Evolutionary conservation across 2,113 vertebrate species (phyloP), one percentile per base, ranked within the genome.

Genomic region (Phaetusa simplex): DNA sequence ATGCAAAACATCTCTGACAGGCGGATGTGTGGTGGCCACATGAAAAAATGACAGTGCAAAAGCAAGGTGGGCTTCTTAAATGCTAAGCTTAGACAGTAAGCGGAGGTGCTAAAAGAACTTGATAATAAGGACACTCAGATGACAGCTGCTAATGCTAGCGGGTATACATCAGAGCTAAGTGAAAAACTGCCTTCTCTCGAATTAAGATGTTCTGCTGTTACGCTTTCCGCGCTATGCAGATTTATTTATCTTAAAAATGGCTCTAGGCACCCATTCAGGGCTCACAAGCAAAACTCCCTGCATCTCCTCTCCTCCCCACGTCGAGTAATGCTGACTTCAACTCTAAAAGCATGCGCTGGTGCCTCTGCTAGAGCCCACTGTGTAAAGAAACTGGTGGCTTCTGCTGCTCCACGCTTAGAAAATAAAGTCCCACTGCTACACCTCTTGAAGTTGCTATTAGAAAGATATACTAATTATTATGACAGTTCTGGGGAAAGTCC

Each of bases 61-160:
- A 52, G 66, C 74, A 88, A 95, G 91, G 84, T 82, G 86, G 82
- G 69, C 55, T 97, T 96, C 89, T 80, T 42, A 87, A 88, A 93
- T 74, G 84, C 67, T 86, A 89, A 71, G 62, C 89, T 90, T 77
- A 55, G 47, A 70, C 67, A 93, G 71, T 62, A 73, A 80, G 66
- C 0, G 4, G 87, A 97, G 87, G 93, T 87, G 90, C 89, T 93
- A 90, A 88, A 93, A 80, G 45, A 94, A 95, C 89, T 85, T 52
- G 89, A 22, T 96, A 94, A 95, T n/a, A 95, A 91, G 89, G 95
- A 93, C 84, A 38, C 84, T 71, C 11, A n/a, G 84, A 95, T 91
- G 95, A 94, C 94, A 97, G 95, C 78, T 94, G 96, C 78, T 95
- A 82, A 87, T 85, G 91, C 88, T 89, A 76, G 26, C 0, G 2